These are phyloP conservation scores for Dryoscopus gambensis DNA, from an alignment of 2,113 vertebrate genomes.

Conservation along the genomic window DNA sequence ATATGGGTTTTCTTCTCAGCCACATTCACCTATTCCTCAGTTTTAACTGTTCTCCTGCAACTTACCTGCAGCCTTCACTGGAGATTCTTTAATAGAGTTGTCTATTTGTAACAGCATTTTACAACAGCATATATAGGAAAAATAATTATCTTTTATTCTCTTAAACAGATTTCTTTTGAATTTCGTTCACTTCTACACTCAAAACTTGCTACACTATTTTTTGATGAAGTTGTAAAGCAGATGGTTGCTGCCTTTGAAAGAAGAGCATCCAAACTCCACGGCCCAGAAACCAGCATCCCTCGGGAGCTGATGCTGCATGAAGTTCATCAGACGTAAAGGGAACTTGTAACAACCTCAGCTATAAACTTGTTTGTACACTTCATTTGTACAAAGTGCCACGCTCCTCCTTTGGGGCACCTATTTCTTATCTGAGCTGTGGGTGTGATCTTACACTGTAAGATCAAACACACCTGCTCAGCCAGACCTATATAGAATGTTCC, in stretches of 20 bases:
- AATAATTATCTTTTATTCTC: neutral
- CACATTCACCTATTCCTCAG: neutral
- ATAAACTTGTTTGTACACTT: neutral
- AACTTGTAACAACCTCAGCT: neutral
- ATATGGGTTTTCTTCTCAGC: neutral
- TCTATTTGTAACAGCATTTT: neutral
- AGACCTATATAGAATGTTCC: neutral
- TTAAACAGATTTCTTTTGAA: slow-evolving; percentile 89
- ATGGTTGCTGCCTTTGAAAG: slow-evolving; percentile 93
- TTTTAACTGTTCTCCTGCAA: neutral
- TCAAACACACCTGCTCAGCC: slow-evolving; percentile 24
- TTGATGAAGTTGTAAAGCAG: slow-evolving; percentile 95
- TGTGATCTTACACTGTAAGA: neutral
- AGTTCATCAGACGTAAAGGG: slow-evolving; percentile 84
- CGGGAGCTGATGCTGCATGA: slow-evolving; percentile 91
- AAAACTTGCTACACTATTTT: slow-evolving; percentile 88
- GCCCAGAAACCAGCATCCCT: slow-evolving; percentile 87
- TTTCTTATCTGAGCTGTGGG: slow-evolving; percentile 6
- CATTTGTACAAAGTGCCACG: neutral
- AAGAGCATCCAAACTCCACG: slow-evolving; percentile 80
- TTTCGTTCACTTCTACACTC: slow-evolving; percentile 95
- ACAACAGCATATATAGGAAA: neutral
- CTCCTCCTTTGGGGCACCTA: neutral
- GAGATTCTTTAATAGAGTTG: neutral
- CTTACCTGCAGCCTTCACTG: neutral